Base-by-base conservation (phyloP, 2,797 vertebrate species). In the Megalops cyprinoides region DNA sequence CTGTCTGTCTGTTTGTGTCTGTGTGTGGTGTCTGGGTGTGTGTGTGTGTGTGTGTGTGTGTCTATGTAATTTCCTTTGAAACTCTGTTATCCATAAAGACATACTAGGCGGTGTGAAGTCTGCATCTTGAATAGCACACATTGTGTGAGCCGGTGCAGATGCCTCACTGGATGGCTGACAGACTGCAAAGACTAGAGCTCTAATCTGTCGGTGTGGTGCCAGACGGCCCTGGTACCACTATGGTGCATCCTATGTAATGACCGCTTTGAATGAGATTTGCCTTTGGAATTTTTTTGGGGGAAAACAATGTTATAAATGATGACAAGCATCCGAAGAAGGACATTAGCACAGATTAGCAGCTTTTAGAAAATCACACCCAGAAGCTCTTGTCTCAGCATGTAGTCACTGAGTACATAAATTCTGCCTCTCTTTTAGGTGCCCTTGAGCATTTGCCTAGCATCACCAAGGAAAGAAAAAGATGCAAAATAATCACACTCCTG, bases 401-500 rank as follows among this genome's bases (percentile, higher is more conserved):
- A n/a, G n/a, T n/a, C n/a, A 23, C 23, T 55, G 46, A 55, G 74
- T 31, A 55, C 34, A 37, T 10, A 9, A n/a, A n/a, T n/a, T n/a
- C n/a, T n/a, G n/a, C n/a, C n/a, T n/a, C n/a, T n/a, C n/a, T n/a
- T n/a, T n/a, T n/a, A n/a, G n/a, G n/a, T n/a, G n/a, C n/a, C n/a
- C n/a, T n/a, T n/a, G n/a, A n/a, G n/a, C n/a, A n/a, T n/a, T n/a
- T n/a, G n/a, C n/a, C n/a, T n/a, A n/a, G n/a, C n/a, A n/a, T n/a
- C n/a, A n/a, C n/a, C n/a, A n/a, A n/a, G n/a, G n/a, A n/a, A n/a
- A n/a, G n/a, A n/a, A n/a, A n/a, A n/a, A n/a, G n/a, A n/a, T n/a
- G n/a, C n/a, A n/a, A n/a, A n/a, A n/a, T 76, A 65, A 81, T n/a
- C 20, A 60, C 56, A 37, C 31, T 37, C 25, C 51, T 31, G 51